Conservation (phyloP, 2,113 vertebrate species). For the Natator depressus region DNA sequence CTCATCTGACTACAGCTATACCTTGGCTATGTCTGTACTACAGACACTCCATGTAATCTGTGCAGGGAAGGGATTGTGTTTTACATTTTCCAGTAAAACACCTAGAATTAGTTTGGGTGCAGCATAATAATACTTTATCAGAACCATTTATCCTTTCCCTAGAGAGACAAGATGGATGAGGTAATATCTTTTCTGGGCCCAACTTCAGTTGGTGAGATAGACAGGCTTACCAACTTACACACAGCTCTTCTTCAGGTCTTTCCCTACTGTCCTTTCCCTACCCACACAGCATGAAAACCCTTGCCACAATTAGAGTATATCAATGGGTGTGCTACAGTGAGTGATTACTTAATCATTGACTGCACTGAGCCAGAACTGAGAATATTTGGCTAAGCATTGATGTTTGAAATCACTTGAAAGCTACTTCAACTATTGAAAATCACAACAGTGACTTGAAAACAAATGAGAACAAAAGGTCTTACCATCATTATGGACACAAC, state of each 20-base stretch:
- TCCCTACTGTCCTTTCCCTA: neutral
- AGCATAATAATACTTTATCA: constrained; percentile 10
- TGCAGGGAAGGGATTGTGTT: neutral
- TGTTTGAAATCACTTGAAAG: constrained; percentile 23
- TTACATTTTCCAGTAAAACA: constrained; percentile 27
- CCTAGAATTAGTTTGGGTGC: constrained; percentile 1
- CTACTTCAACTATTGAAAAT: constrained; percentile 35
- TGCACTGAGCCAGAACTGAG: neutral
- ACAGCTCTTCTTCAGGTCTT: neutral
- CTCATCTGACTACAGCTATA: neutral
- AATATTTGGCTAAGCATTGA: constrained; percentile 16
- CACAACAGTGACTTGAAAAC: constrained; percentile 32
- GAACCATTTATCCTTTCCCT: neutral
- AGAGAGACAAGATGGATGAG: neutral
- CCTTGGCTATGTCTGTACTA: fast-evolving
- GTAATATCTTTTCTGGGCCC: neutral
- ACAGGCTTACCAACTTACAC: neutral
- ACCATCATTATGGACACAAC: constrained; percentile 53
- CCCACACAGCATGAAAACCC: neutral
- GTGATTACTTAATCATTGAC: constrained; percentile 5
- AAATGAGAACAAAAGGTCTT: constrained; percentile 13
- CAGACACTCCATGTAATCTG: neutral
- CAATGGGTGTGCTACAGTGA: constrained; percentile 20
- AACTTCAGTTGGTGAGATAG: neutral
- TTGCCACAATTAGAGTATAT: neutral